Conservation (phyloP, 2,797 vertebrate species). For the Peromyscus attwateri region DNA sequence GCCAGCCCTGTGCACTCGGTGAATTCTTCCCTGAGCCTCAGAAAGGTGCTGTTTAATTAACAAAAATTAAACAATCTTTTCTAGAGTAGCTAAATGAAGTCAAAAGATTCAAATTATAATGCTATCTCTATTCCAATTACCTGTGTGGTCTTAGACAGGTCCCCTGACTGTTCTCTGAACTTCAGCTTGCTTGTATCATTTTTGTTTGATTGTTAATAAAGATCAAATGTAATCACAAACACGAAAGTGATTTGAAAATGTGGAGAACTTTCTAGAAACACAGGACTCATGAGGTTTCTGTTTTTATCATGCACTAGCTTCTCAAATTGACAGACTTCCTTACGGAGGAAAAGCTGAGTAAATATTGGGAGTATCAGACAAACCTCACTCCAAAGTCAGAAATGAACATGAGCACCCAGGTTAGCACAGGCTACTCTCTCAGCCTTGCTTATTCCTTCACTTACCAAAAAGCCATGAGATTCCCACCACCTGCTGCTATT, state of each 20-base stretch:
- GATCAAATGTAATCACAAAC: conserved; percentile 12
- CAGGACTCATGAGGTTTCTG: not conserved
- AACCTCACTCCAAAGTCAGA: not conserved
- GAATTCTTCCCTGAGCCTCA: not conserved
- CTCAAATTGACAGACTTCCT: not conserved
- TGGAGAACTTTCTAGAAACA: conserved; percentile 14
- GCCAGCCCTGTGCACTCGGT: not conserved
- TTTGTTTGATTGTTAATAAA: conserved; percentile 11
- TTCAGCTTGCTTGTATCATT: not conserved
- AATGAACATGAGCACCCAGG: not conserved
- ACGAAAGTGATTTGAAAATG: conserved; percentile 30
- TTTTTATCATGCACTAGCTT: not conserved
- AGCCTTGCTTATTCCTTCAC: not conserved
- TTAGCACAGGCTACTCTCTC: not conserved
- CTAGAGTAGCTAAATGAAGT: not conserved
- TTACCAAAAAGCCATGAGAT: not conserved
- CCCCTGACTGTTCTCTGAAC: not conserved
- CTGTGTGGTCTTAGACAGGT: not conserved
- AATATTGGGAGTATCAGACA: not conserved
- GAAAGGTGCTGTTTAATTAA: not conserved
- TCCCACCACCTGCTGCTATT: not conserved
- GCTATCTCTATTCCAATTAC: not conserved
- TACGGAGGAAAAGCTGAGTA: not conserved
- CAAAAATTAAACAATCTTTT: not conserved
- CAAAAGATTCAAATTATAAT: conserved; percentile 1